Evolutionary conservation across 2,888 invertebrate species (phyloP).

Genomic region (Volucella zonaria): DNA sequence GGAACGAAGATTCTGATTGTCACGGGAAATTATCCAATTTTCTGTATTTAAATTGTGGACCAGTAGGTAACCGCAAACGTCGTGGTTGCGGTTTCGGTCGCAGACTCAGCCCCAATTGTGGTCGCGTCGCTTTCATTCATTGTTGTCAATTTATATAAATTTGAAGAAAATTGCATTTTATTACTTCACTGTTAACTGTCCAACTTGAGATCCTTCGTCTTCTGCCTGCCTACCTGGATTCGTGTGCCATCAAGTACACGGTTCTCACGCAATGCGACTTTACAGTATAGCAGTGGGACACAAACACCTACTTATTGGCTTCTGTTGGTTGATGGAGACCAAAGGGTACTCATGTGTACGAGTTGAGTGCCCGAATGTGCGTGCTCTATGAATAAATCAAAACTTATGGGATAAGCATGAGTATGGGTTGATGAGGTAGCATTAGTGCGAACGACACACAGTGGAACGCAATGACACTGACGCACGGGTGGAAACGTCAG

Average conservation of each 20-base stretch:
- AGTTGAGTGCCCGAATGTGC: conserved; percentile 38
- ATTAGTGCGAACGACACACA: neutral
- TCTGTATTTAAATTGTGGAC: conserved; percentile 81
- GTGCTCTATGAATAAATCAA: conserved; percentile 74
- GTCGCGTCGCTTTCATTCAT: conserved; percentile 55
- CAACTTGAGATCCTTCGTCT: conserved; percentile 49
- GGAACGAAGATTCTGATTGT: conserved; percentile 78
- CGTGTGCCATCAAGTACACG: conserved; percentile 25
- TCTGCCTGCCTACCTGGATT: conserved; percentile 23
- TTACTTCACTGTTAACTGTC: conserved; percentile 60
- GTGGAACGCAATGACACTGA: neutral
- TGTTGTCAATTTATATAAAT: conserved; percentile 80
- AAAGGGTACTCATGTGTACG: too few relatives aligned
- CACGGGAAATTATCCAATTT: conserved; percentile 83
- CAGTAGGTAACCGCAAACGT: conserved; percentile 54
- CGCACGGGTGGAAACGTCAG: conserved; percentile 25
- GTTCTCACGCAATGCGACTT: conserved; percentile 63
- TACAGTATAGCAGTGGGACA: conserved; percentile 41
- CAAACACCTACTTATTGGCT: conserved; percentile 71
- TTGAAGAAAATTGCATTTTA: conserved; percentile 75
- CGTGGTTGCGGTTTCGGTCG: too few relatives aligned
- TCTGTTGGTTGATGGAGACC: conserved; percentile 38
- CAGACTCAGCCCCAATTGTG: too few relatives aligned
- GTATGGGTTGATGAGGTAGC: neutral
- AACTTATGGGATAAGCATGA: conserved; percentile 51